Base-by-base conservation (phyloP, 2,888 invertebrate genomes). In the Itoplectis maculator region DNA sequence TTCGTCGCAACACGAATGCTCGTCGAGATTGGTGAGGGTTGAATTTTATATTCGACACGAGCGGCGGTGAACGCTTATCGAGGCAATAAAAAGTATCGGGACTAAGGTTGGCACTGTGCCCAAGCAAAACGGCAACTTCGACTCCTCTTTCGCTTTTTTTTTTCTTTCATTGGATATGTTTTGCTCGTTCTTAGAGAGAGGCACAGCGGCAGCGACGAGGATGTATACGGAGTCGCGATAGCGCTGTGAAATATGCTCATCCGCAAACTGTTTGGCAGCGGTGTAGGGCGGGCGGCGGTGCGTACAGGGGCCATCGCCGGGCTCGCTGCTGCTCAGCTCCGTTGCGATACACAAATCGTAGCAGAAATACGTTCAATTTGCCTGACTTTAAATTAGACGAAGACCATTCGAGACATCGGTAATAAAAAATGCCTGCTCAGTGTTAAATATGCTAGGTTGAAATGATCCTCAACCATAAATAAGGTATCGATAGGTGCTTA, bases 31-130 rank as follows among this genome's bases (percentile, higher is more conserved):
- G 51, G 66, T 56, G 77, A 66, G 84, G 84, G 84, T 75, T 79
- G 79, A 75, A 82, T 82, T 82, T 81, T 75, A 79, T 82, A 75
- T 79, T 79, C 66, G 79, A 79, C 74, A 79, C 51, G 47, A 61
- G 63, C 37, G 15, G 61, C 23, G 40, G 73, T 78, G 79, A 56
- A 69, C 74, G 79, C 90, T 91, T 91, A 91, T 91, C 91, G 86
- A 76, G 84, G 88, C 88, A 91, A 91, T 91, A 91, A 91, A 91
- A 91, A 88, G 85, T 88, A 89, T 91, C 89, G 89, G 88, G 79
- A 75, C 82, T 78, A 88, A 88, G 90, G 91, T 91, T 90, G 90
- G 91, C 91, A 91, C 87, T 89, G 87, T 89, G 90, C 91, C 90
- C 87, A 79, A 77, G 79, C 78, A 83, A 85, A 84, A 81, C 86